phyloP scores from a whole-genome alignment of 2,888 invertebrate genomes.

The Cephus spinipes region DNA sequence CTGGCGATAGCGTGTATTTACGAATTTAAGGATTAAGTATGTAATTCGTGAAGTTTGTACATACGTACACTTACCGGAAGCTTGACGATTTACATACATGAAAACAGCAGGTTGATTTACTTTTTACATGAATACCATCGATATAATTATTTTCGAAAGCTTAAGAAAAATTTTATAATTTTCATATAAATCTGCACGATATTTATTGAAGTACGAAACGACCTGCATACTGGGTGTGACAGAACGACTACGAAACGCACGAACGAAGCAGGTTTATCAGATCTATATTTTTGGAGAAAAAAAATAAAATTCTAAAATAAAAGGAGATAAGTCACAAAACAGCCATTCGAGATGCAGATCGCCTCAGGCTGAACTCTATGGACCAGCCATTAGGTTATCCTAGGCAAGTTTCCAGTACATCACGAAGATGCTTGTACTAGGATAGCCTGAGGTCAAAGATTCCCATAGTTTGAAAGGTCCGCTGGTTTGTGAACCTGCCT shows the following conservation, averaged over 20 bases:
- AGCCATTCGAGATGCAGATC: background rate
- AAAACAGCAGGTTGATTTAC: background rate
- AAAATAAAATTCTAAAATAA: background rate
- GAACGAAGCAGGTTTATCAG: background rate
- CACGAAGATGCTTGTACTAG: background rate
- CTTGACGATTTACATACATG: background rate
- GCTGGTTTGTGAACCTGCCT: background rate
- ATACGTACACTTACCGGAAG: background rate
- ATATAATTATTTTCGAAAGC: no score
- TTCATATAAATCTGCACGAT: background rate
- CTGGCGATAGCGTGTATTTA: background rate
- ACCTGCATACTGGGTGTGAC: background rate
- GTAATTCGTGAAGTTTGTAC: no score
- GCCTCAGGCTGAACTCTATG: background rate
- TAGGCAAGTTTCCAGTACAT: background rate
- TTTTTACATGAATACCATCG: no score
- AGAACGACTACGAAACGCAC: background rate
- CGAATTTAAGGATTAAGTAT: background rate
- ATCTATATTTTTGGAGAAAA: background rate
- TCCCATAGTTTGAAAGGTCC: background rate
- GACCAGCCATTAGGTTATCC: background rate
- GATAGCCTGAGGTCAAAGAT: background rate
- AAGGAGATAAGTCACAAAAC: background rate
- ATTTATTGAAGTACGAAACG: background rate
- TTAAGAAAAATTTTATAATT: background rate